These are phyloP conservation scores for Enoplosus armatus DNA, from an alignment of 2,797 vertebrate genomes.

Conservation along the genomic window DNA sequence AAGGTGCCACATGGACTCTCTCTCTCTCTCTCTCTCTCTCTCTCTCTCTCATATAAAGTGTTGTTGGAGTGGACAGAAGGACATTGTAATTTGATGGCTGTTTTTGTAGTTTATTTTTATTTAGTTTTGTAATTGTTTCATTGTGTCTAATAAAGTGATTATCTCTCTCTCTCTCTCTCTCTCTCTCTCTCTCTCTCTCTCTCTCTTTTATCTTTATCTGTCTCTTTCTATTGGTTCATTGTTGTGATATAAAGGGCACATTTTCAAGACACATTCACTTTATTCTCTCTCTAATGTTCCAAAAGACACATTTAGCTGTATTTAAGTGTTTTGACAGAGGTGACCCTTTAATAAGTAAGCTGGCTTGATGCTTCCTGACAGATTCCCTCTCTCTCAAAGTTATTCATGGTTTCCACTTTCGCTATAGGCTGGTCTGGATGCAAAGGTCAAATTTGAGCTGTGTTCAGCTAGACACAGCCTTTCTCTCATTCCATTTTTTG, in stretches of 20 bases:
- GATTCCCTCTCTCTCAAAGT: conserved; percentile 61
- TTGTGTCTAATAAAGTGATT: conserved; percentile 58
- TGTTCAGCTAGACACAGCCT: conserved; percentile 40
- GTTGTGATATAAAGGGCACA: conserved; percentile 21
- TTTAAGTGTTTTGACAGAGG: conserved; percentile 71
- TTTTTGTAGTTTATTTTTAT: conserved; percentile 60
- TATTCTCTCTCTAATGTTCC: conserved; percentile 45
- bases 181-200: conserved; percentile 2
- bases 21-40: conserved; percentile 30
- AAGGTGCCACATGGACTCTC: conserved; percentile 80
- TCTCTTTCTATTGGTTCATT: conserved; percentile 10
- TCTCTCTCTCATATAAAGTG: conserved; percentile 47
- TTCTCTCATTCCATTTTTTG: conserved; percentile 49
- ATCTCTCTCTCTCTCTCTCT: conserved; percentile 8
- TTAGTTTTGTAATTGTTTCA: conserved; percentile 54
- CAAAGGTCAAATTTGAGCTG: conserved; percentile 76
- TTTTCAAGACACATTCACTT: conserved; percentile 41
- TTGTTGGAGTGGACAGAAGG: conserved; percentile 58
- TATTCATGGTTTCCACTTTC: conserved; percentile 73
- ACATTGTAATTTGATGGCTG: conserved; percentile 53
- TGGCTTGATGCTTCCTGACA: conserved; percentile 70
- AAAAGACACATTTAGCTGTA: conserved; percentile 58
- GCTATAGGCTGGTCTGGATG: conserved; percentile 63
- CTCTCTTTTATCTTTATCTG: conserved; percentile 3
- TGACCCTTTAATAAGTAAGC: conserved; percentile 69